Percentiles rank a stretch among this genome's conserved stretches.
These are phyloP conservation scores for Chironomus tepperi DNA, from an alignment of 1,140 invertebrate species.

Conservation along the genomic window DNA sequence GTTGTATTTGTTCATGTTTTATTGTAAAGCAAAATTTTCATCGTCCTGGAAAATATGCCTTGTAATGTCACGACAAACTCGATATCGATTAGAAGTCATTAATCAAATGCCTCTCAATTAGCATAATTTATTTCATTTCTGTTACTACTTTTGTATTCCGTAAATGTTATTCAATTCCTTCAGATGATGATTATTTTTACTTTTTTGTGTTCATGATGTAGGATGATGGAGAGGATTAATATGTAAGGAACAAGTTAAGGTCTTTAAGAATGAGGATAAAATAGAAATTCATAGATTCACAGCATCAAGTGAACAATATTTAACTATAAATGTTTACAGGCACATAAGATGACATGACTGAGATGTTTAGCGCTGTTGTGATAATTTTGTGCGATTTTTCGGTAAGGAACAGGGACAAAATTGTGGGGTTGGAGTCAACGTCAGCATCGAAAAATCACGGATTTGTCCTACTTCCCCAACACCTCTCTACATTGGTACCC, in stretches of 20 bases:
- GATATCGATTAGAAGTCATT: conserved; percentile 7
- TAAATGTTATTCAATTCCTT: no score
- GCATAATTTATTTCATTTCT: conserved; percentile 6
- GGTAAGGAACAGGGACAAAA: no score
- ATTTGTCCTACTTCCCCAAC: no score
- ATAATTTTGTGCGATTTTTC: not conserved
- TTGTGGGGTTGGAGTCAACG: no score
- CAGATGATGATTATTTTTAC: not conserved
- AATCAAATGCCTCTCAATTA: conserved; percentile 13
- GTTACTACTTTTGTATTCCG: no score
- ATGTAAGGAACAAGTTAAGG: not conserved
- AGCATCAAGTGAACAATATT: conserved; percentile 17
- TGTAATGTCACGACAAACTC: conserved; percentile 6
- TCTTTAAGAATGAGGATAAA: not conserved
- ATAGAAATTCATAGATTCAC: not conserved
- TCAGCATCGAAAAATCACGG: no score
- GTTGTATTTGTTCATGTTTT: no score
- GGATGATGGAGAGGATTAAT: not conserved
- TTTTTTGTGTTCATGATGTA: not conserved
- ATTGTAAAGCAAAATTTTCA: no score
- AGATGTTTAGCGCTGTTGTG: not conserved
- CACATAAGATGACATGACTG: not conserved
- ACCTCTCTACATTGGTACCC: no score
- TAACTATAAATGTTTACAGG: conserved; percentile 20
- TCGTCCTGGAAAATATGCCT: not conserved